Conservation (phyloP, 2,113 vertebrate genomes). For the Mugil cephalus region DNA sequence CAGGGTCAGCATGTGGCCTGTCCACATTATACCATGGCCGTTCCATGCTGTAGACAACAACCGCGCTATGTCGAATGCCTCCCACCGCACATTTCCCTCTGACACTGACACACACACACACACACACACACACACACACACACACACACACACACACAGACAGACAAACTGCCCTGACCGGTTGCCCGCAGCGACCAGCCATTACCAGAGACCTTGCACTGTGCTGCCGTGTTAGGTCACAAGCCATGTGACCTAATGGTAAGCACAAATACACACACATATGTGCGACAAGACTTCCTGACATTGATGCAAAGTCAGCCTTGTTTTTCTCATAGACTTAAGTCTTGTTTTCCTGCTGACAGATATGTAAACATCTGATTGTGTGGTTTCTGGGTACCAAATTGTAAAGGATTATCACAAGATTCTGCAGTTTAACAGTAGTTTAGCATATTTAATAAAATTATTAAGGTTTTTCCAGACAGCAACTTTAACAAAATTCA, state of each 20-base stretch:
- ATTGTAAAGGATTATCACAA: too few species aligned
- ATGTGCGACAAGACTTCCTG: conserved; percentile 42
- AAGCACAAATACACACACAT: conserved; percentile 24
- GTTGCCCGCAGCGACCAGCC: conserved; percentile 63
- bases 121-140: conserved; percentile 34
- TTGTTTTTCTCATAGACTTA: conserved; percentile 14
- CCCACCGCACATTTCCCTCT: conserved; percentile 26
- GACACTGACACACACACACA: conserved; percentile 28
- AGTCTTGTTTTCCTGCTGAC: neutral
- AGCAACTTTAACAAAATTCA: too few species aligned
- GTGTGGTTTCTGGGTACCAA: too few species aligned
- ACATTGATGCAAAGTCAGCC: conserved; percentile 74
- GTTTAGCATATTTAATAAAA: too few species aligned
- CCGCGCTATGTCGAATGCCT: conserved; percentile 51
- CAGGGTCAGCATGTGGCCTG: conserved; percentile 63
- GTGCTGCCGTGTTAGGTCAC: conserved; percentile 54
- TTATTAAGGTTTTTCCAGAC: too few species aligned
- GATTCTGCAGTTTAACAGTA: too few species aligned
- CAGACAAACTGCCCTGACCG: conserved; percentile 39
- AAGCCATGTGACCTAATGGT: conserved; percentile 54
- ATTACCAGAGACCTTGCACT: conserved; percentile 63
- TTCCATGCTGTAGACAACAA: conserved; percentile 52
- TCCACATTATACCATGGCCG: conserved; percentile 55
- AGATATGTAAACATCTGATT: too few species aligned
- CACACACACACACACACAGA: conserved; percentile 24